Conservation (phyloP, 1,140 invertebrate species). For the Mycetomoellerius zeteki region DNA sequence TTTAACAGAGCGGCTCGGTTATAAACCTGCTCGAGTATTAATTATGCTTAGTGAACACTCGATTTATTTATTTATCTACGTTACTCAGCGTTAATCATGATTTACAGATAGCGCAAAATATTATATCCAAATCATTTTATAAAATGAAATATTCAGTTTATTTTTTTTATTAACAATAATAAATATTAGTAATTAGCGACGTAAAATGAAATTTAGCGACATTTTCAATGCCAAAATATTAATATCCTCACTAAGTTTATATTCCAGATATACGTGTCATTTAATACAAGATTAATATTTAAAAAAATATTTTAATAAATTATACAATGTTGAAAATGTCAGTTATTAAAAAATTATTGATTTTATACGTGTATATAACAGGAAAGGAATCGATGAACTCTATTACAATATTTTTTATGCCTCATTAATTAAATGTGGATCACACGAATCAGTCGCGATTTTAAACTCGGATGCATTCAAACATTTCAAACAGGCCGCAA, state of each 20-base stretch:
- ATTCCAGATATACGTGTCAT: neutral
- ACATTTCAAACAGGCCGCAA: neutral
- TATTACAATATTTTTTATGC: neutral
- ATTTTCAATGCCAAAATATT: neutral
- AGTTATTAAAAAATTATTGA: neutral
- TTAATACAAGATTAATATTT: neutral
- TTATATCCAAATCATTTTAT: conserved; percentile 21
- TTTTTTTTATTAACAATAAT: conserved; percentile 13
- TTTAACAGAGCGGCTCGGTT: conserved; percentile 54
- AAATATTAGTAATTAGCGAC: conserved; percentile 20
- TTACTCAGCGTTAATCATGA: conserved; percentile 23
- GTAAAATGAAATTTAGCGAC: neutral
- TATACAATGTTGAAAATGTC: neutral
- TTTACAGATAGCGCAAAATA: conserved; percentile 20
- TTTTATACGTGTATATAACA: neutral
- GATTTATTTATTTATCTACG: conserved; percentile 53
- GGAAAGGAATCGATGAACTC: neutral
- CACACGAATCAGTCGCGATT: neutral
- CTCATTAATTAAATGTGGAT: neutral
- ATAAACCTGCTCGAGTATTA: conserved; percentile 41
- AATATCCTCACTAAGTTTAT: conserved; percentile 18
- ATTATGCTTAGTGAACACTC: conserved; percentile 49
- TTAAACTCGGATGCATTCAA: conserved; percentile 20
- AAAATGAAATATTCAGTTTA: conserved; percentile 37
- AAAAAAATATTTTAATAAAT: neutral